Percentiles rank a stretch among this genome's conserved stretches.
These are phyloP conservation scores for Leucopsar rothschildi DNA, from an alignment of 2,113 vertebrate species.

Conservation along the genomic window DNA sequence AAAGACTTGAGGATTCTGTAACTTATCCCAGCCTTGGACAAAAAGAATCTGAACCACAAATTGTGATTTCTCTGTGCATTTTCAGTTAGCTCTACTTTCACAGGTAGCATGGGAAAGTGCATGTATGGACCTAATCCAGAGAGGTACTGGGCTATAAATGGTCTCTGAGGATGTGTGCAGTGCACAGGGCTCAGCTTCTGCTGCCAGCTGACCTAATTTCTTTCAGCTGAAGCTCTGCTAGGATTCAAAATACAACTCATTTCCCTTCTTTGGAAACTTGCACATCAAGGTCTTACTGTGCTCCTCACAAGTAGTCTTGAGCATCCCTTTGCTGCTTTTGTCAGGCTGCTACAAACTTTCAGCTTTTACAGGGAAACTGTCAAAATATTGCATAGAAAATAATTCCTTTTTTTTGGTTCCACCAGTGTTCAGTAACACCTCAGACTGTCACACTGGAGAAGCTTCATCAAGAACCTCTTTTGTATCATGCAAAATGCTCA, in stretches of 20 bases:
- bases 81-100: background rate
- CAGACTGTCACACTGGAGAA: background rate
- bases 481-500: background rate
- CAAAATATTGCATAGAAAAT: background rate
- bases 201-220: background rate
- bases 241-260: background rate
- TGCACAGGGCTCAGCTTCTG: background rate
- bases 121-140: background rate
- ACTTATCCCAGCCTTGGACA: background rate
- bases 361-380: background rate
- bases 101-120: background rate
- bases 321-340: background rate
- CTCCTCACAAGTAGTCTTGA: background rate
- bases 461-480: slow-evolving; percentile 14
- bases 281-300: background rate
- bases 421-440: background rate
- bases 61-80: background rate
- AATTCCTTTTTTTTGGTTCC: background rate
- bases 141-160: background rate
- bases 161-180: background rate
- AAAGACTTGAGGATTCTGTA: background rate
- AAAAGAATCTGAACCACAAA: background rate
- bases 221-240: background rate
- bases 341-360: background rate
- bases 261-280: background rate